Evolutionary conservation across 2,797 vertebrate species (phyloP), one percentile per base, ranked within the genome.

Genomic region (Cirrhinus mrigala): DNA sequence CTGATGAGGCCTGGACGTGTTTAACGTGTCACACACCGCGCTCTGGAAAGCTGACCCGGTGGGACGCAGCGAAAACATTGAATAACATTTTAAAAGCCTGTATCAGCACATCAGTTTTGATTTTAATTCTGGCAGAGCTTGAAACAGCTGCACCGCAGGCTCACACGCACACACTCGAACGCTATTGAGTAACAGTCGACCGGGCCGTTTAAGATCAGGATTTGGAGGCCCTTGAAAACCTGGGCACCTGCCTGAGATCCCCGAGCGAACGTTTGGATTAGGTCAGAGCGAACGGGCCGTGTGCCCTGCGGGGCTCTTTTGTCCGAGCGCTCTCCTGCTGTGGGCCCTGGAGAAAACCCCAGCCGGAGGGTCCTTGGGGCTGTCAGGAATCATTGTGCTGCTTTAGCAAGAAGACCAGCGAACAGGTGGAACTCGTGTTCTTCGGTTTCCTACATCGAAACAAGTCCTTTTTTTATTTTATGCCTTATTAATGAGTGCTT

Each of bases 141-240:
- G 14, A 92, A 91, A 91, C 91, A 93, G 89, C 93, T 93, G 91
- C 91, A 69, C 54, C 70, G 64, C 68, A 74, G 76, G 52, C 85
- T 75, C 79, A 87, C 86, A 90, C 86, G 29, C 87, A 90, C 87
- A 74, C 9, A 68, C 88, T 74, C 79, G 83, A 54, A 40, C 82
- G 79, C 64, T 81, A 69, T 90, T 91, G 87, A 79, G 83, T n/a
- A 22, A 69, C 58, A 87, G 82, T 86, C 88, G 78, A 70, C 84
- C 40, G 1, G 80, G 83, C 60, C 54, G 62, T 92, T 91, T 89
- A 76, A 86, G 86, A 87, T 83, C 74, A 18, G 75, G 90, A 87
- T 91, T 93, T 90, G 88, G 83, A 88, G 84, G 84, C 88, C 79
- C 86, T 85, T 85, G 77, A 88, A 83, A 82, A 79, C 79, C 20